Conservation (phyloP, 2,888 invertebrate species). For the Beris morrisii region DNA sequence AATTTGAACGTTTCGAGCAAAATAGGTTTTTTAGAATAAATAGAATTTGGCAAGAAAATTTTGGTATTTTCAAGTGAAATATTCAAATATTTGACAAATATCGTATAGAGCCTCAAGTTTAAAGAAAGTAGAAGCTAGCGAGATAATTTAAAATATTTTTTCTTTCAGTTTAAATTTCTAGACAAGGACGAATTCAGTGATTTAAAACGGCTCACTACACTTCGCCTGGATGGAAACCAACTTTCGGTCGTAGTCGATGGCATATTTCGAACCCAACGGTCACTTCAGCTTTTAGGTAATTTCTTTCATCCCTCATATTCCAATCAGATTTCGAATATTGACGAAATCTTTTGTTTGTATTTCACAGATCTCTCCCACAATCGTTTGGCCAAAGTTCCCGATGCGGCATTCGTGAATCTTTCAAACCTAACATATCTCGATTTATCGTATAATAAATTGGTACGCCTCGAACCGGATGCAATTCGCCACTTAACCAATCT, state of each 20-base stretch:
- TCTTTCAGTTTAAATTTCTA: constrained; percentile 66
- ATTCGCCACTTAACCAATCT: constrained; percentile 57
- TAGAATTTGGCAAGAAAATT: no score
- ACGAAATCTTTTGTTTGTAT: not conserved
- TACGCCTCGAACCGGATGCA: constrained; percentile 65
- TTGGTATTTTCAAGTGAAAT: no score
- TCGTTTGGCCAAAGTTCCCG: constrained; percentile 72
- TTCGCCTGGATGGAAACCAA: constrained; percentile 75
- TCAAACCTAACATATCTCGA: constrained; percentile 70
- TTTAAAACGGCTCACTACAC: constrained; percentile 64
- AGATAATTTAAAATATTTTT: no score
- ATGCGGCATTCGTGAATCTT: constrained; percentile 72
- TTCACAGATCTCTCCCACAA: constrained; percentile 66
- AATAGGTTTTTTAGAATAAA: no score
- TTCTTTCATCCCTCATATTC: not conserved
- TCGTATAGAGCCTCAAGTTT: no score
- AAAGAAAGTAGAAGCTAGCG: no score
- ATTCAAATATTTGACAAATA: no score
- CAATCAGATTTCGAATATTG: not conserved
- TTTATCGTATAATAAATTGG: constrained; percentile 75
- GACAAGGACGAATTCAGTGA: constrained; percentile 72
- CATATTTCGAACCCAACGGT: constrained; percentile 61
- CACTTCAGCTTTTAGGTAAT: constrained; percentile 53
- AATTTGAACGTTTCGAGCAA: no score
- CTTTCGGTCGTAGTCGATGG: constrained; percentile 74